Base-by-base conservation (phyloP, 2,113 vertebrate genomes). In the Microcebus griseorufus region DNA sequence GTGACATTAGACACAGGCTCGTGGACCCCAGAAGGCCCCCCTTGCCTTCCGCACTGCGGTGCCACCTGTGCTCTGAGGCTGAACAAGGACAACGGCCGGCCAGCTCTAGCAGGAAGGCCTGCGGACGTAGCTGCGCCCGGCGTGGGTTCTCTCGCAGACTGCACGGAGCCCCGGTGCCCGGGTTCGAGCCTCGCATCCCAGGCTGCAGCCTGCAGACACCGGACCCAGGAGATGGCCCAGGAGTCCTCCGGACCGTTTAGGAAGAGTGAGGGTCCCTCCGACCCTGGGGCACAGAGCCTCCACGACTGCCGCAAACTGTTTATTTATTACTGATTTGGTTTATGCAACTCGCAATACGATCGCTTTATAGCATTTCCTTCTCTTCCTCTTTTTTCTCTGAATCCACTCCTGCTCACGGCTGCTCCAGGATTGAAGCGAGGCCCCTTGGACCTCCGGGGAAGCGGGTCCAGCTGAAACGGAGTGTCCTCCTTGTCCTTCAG, bases 381-480 rank as follows among this genome's bases (percentile, higher is more conserved):
- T 64, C 51, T 78, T 64, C 11, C 29, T 5, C 39, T n/a, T 13
- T 13, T 11, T 51, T 55, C 17, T 55, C 53, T 55, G 53, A 34
- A 29, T 6, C 5, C 34, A 12, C 64, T 27, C 14, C 17, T 1
- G 18, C 4, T 14, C 0, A 6, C 20, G 2, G 23, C 13, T 6
- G 12, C 45, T 65, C 45, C 34, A 1, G 27, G 37, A 13, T 23
- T 17, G 22, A 48, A 37, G 0, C 3, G 9, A 20, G 65, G 9
- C 32, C 7, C 0, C 10, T 2, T 6, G 78, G 39, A 58, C 18
- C 22, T n/a, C 17, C 20, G 13, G 17, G 9, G 51, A 13, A 3
- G 4, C 0, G 9, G 32, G 14, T 17, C 37, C n/a, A 4, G 9
- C 79, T 3, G 1, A 11, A 16, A 16, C 2, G 4, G 5, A 58